Evolutionary conservation across 2,113 vertebrate species (phyloP), one percentile per base, ranked within the genome.

Genomic region (Puma concolor): DNA sequence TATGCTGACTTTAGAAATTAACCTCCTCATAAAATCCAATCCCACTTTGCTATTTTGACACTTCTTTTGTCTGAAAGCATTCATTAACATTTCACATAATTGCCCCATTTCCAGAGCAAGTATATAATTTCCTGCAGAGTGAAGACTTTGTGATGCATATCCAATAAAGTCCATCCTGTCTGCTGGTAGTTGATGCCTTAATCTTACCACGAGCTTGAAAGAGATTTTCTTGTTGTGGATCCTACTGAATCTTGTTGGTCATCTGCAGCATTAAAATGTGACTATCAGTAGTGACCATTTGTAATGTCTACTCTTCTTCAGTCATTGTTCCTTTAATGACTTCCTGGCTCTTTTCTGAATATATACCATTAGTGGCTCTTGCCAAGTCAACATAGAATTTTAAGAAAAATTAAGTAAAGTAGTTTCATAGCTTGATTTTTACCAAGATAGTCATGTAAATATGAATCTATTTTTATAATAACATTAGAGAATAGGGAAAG

Each of bases 71-170:
- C 84, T 95, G 92, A 96, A 98, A 97, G 98, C 97, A 98, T 92
- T 98, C 98, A 98, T 98, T 98, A 98, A 95, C 96, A 85, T 98
- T 98, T 98, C 91, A 69, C 88, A 77, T 98, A 98, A 98, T 98
- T 98, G 87, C 97, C 94, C 96, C 82, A 5, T 95, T 97, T 98
- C 92, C 80, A 97, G 91, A 97, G 91, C 97, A 97, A 98, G 98
- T 94, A 72, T 97, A 25, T 96, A 98, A 98, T 98, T 98, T 98
- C 44, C 84, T 97, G 72, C 86, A 82, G 90, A 94, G 84, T 67
- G 91, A 97, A 94, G 95, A 85, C 71, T 97, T 98, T n/a, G 85
- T 95, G 96, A 92, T 96, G 80, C 96, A 96, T 91, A 84, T 90
- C 94, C 76, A 97, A 79, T 97, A 94, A 97, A 92, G 98, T 97